Conservation (phyloP, 2,113 vertebrate genomes). For the Halichoeres trimaculatus region DNA sequence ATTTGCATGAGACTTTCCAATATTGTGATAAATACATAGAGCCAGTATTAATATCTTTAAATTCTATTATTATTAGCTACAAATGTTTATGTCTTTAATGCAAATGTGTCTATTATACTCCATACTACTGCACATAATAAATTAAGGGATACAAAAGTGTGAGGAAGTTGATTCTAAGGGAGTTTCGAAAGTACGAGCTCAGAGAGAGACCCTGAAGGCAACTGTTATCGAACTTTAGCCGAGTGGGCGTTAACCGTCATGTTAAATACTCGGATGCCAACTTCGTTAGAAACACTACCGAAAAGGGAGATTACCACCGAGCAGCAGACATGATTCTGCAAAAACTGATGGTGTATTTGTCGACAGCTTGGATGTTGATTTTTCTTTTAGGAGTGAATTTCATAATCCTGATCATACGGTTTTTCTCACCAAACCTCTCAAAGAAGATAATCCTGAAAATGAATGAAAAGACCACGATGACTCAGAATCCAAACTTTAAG, state of each 20-base stretch:
- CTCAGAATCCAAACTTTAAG: conserved; percentile 84
- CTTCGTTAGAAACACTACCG: neutral
- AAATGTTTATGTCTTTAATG: too few species aligned
- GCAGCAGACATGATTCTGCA: conserved; percentile 48
- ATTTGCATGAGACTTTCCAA: too few species aligned
- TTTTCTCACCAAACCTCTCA: conserved; percentile 79
- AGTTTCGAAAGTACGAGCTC: neutral
- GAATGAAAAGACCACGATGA: conserved; percentile 80
- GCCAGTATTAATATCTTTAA: too few species aligned
- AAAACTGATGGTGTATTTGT: conserved; percentile 46
- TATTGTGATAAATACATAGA: too few species aligned
- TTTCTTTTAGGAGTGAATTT: neutral
- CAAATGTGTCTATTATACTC: too few species aligned
- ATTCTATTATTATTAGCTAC: too few species aligned
- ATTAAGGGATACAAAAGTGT: too few species aligned
- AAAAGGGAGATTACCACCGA: neutral
- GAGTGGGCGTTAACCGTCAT: conserved; percentile 33
- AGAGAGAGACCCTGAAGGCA: conserved; percentile 12
- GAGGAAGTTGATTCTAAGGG: too few species aligned
- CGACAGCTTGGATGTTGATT: conserved; percentile 9
- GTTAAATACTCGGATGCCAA: neutral
- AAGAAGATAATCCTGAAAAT: conserved; percentile 82
- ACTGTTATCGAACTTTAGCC: conserved; percentile 6
- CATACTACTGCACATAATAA: too few species aligned
- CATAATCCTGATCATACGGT: conserved; percentile 71